Conservation (phyloP, 2,113 vertebrate species). For the Upupa epops region DNA sequence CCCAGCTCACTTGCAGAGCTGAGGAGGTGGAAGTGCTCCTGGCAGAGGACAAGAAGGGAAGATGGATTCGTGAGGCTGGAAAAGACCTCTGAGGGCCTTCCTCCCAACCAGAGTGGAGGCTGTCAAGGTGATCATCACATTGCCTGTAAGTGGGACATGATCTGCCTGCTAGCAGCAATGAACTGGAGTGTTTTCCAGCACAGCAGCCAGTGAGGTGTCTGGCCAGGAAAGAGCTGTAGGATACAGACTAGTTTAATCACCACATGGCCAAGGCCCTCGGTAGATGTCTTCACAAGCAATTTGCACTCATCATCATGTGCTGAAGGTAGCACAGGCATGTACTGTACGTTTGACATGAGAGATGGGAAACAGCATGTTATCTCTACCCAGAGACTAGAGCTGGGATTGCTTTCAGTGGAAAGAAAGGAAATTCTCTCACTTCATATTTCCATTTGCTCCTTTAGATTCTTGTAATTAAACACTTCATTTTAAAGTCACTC, state of each 20-base stretch:
- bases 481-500: not conserved
- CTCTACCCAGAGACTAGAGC: rapidly evolving
- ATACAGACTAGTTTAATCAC: not conserved
- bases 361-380: not conserved
- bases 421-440: not conserved
- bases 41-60: not conserved
- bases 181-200: rapidly evolving
- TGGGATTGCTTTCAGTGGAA: not conserved
- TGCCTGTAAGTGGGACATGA: not conserved
- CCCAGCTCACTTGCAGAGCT: not conserved
- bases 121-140: not conserved
- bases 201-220: not conserved
- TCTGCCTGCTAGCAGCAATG: not conserved
- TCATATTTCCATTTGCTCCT: not conserved
- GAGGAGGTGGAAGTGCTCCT: not conserved
- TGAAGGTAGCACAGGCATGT: not conserved
- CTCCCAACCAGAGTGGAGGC: not conserved
- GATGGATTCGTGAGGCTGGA: no score
- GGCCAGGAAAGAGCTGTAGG: not conserved
- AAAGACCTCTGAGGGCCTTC: no score
- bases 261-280: not conserved
- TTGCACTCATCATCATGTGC: not conserved
- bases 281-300: not conserved
- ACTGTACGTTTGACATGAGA: not conserved
- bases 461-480: not conserved